These are phyloP conservation scores for Sapajus apella DNA, from an alignment of 2,113 vertebrate species.

Conservation along the genomic window DNA sequence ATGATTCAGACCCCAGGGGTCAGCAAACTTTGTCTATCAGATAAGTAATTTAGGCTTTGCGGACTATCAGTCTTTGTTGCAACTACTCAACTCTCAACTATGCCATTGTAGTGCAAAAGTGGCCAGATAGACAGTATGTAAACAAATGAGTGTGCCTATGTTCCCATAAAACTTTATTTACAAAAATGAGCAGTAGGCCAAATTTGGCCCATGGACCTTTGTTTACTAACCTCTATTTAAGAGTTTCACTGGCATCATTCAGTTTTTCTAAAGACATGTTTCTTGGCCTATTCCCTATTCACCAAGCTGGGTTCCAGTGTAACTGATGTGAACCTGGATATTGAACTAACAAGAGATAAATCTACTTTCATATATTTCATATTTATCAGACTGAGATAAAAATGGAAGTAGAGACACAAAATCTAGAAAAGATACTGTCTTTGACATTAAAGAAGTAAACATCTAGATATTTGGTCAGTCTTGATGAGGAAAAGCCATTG, in stretches of 20 bases:
- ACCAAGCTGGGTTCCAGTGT: not conserved
- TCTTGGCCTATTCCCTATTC: not conserved
- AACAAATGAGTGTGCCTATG: not conserved
- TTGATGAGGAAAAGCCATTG: not conserved
- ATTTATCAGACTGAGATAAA: slow-evolving; percentile 17
- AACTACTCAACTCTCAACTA: not conserved
- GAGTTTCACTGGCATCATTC: not conserved
- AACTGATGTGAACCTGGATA: not conserved
- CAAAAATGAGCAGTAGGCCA: not conserved
- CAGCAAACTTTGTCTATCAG: not conserved
- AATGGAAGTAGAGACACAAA: slow-evolving; percentile 1
- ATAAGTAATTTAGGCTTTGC: slow-evolving; percentile 25
- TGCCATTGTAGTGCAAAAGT: not conserved
- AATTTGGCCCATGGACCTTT: not conserved
- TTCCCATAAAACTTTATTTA: not conserved
- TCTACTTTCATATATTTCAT: not conserved
- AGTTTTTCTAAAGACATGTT: not conserved
- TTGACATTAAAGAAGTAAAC: slow-evolving; percentile 16
- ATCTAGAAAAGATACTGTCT: not conserved
- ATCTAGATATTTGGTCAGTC: not conserved
- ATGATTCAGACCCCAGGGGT: not conserved
- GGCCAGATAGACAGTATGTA: not conserved
- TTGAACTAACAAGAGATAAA: not conserved
- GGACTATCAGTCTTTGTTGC: not conserved
- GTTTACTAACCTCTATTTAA: not conserved